These are phyloP conservation scores for Otis tarda DNA, from an alignment of 2,113 vertebrate genomes.

Conservation along the genomic window DNA sequence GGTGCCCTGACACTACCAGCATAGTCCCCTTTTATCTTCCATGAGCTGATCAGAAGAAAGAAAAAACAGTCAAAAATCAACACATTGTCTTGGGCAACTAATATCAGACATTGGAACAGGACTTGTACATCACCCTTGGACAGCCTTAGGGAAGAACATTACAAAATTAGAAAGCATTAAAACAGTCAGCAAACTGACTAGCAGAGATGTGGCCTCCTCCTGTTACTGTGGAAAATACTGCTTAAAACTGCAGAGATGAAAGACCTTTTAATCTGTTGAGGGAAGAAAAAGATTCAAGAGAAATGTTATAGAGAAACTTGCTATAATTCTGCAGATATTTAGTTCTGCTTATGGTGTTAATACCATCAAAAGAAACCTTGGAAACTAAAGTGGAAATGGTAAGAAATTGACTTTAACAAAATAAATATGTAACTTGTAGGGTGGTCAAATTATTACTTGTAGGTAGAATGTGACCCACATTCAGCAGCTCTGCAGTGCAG, in stretches of 20 bases:
- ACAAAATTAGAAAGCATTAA: slow-evolving; percentile 40
- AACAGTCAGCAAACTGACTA: slow-evolving; percentile 45
- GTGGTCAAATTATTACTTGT: slow-evolving; percentile 24
- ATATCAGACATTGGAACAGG: not conserved
- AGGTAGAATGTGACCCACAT: slow-evolving; percentile 46
- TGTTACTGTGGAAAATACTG: slow-evolving; percentile 48
- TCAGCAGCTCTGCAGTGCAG: not conserved
- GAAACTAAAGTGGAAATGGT: slow-evolving; percentile 21
- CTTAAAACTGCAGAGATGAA: slow-evolving; percentile 60
- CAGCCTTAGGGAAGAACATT: slow-evolving; percentile 7
- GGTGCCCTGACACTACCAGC: not conserved
- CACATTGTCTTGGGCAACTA: slow-evolving; percentile 16
- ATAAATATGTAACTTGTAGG: slow-evolving; percentile 46
- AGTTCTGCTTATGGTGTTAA: slow-evolving; percentile 55
- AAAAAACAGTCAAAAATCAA: slow-evolving; percentile 12
- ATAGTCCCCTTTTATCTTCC: not conserved
- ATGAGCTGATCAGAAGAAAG: not conserved
- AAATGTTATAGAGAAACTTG: slow-evolving; percentile 27
- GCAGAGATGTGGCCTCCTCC: not conserved
- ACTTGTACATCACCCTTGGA: not conserved
- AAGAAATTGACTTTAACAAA: slow-evolving; percentile 37
- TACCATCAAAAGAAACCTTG: slow-evolving; percentile 54
- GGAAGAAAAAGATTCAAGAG: slow-evolving; percentile 44
- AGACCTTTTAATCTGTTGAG: slow-evolving; percentile 57
- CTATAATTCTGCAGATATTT: slow-evolving; percentile 51